A percentile compares a stretch with the other conserved stretches of the same genome.
Conservation (phyloP, 92 coral and sea anemone genomes). For the Epizoanthus rinbou region DNA sequence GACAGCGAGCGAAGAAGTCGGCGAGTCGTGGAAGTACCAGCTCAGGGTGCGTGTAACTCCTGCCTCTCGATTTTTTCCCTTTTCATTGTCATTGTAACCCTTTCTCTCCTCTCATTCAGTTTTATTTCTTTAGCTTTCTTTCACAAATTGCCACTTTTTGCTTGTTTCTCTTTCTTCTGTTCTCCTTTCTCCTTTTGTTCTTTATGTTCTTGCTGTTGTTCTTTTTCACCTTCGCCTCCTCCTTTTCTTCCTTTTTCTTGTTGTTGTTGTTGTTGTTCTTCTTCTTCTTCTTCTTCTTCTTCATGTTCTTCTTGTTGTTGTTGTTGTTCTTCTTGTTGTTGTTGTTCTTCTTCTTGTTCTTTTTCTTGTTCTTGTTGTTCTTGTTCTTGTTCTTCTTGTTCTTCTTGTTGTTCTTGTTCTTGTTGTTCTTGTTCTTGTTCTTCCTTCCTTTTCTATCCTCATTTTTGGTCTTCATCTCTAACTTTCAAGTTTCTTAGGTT, state of each 20-base stretch:
- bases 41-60: constrained; percentile 63
- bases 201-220: not conserved
- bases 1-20: constrained; percentile 89
- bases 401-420: not conserved
- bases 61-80: not conserved
- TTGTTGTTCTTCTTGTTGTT: not conserved
- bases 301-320: not conserved
- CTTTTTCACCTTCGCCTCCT: not conserved
- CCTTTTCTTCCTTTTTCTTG: not conserved
- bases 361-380: not conserved
- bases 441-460: not conserved
- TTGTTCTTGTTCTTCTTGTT: not conserved
- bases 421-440: not conserved
- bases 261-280: not conserved
- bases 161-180: not conserved
- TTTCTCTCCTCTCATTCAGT: not conserved
- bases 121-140: not conserved
- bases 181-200: not conserved
- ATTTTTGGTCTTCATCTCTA: not conserved
- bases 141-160: not conserved
- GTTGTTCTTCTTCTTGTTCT: not conserved
- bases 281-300: not conserved
- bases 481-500: not conserved
- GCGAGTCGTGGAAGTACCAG: constrained; percentile 96
- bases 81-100: not conserved